Evolutionary conservation across 1,140 invertebrate genomes (phyloP).

Genomic region (Drosophila rhopaloa): DNA sequence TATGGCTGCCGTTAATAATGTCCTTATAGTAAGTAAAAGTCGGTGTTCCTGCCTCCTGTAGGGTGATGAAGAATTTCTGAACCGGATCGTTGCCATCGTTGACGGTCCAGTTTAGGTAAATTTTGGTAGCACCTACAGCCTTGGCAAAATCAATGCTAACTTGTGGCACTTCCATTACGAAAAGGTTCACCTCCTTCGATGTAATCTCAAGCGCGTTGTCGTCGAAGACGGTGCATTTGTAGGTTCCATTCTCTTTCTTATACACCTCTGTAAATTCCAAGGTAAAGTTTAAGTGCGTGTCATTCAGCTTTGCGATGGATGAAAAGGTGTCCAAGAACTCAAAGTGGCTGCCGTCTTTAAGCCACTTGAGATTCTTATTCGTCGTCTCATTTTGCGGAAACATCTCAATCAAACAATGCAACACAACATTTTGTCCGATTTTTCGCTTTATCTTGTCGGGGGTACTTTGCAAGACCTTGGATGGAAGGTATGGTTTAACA

Average conservation of each 20-base stretch:
- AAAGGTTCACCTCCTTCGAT: slow-evolving; percentile 84
- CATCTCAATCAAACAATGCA: slow-evolving; percentile 87
- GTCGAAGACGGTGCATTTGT: slow-evolving; percentile 85
- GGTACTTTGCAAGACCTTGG: slow-evolving; percentile 85
- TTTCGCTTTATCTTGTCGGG: slow-evolving; percentile 85
- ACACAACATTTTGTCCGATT: slow-evolving; percentile 84
- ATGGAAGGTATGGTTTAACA: slow-evolving; percentile 84
- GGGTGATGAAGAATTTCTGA: slow-evolving; percentile 88
- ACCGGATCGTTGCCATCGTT: slow-evolving; percentile 91
- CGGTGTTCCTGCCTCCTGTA: slow-evolving; percentile 86
- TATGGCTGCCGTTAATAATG: slow-evolving; percentile 86
- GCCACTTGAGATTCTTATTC: slow-evolving; percentile 85
- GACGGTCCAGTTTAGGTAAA: slow-evolving; percentile 93
- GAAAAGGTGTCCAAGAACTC: slow-evolving; percentile 72
- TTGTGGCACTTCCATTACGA: slow-evolving; percentile 89
- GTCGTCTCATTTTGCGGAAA: slow-evolving; percentile 86
- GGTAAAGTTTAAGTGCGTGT: slow-evolving; percentile 86
- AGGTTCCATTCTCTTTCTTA: slow-evolving; percentile 89
- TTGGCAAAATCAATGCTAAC: slow-evolving; percentile 90
- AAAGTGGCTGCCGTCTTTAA: slow-evolving; percentile 86
- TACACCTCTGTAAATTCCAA: slow-evolving; percentile 86
- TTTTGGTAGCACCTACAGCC: slow-evolving; percentile 89
- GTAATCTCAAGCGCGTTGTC: slow-evolving; percentile 56
- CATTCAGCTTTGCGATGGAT: slow-evolving; percentile 85
- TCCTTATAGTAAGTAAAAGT: slow-evolving; percentile 85